Evolutionary conservation across 2,888 invertebrate genomes (phyloP).

Genomic region (Troides helena): DNA sequence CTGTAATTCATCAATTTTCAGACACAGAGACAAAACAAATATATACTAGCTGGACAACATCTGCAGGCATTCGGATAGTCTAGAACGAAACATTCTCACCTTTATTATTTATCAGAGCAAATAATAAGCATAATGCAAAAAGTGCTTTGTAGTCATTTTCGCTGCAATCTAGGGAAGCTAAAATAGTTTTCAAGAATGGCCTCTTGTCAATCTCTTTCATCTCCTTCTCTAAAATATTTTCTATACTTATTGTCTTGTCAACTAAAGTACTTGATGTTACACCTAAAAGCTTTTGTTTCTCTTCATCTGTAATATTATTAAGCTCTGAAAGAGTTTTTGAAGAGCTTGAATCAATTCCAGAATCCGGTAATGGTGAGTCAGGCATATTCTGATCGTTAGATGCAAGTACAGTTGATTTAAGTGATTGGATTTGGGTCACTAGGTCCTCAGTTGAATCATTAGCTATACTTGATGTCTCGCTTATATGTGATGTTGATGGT

Average conservation of each 20-base stretch:
- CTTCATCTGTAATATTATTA: constrained; percentile 95
- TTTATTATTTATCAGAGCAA: constrained; percentile 95
- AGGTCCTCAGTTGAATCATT: constrained; percentile 75
- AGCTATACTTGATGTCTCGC: constrained; percentile 71
- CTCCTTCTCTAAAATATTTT: constrained; percentile 60
- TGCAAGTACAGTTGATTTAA: constrained; percentile 41
- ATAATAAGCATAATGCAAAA: constrained; percentile 93
- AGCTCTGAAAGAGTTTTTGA: constrained; percentile 71
- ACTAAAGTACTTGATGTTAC: constrained; percentile 45
- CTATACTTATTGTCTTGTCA: constrained; percentile 50
- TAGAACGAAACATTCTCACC: constrained; percentile 82
- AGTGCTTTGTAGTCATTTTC: constrained; percentile 97
- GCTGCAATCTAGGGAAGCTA: constrained; percentile 91
- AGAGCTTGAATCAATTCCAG: constrained; percentile 65
- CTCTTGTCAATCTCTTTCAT: constrained; percentile 78
- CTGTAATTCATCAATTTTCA: background rate
- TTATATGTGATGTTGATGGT: constrained; percentile 77
- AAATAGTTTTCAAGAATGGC: constrained; percentile 93
- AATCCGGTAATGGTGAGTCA: constrained; percentile 73
- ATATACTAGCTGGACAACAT: background rate
- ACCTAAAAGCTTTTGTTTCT: constrained; percentile 86
- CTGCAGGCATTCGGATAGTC: background rate
- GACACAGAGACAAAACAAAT: background rate
- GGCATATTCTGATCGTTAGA: constrained; percentile 64
- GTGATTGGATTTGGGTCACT: constrained; percentile 61